These are phyloP conservation scores for Pempheris klunzingeri DNA, from an alignment of 2,797 vertebrate species.

Conservation along the genomic window DNA sequence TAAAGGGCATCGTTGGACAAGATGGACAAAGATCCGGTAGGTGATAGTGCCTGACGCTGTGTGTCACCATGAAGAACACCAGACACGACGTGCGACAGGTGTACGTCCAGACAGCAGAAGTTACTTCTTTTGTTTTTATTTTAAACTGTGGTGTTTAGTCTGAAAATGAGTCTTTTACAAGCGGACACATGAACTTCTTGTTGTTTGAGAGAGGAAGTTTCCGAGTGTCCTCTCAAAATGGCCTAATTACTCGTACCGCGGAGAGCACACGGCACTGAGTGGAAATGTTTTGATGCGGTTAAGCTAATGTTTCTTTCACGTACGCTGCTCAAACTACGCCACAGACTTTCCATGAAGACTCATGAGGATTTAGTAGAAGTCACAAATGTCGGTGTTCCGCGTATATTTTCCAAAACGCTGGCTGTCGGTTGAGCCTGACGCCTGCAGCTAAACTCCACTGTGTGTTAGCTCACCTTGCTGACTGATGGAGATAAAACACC, in stretches of 20 bases:
- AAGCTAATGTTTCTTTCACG: background rate
- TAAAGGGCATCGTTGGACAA: constrained; percentile 24
- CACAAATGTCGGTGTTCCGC: background rate
- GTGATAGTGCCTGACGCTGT: constrained; percentile 33
- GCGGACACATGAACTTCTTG: background rate
- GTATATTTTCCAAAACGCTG: background rate
- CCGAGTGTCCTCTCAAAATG: constrained; percentile 35
- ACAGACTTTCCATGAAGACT: background rate
- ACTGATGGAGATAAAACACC: background rate
- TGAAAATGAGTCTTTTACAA: background rate
- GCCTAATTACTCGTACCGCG: background rate
- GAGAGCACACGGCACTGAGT: background rate
- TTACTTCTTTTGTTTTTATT: background rate
- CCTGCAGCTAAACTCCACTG: background rate
- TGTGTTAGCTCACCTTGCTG: too few species aligned
- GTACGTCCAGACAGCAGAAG: background rate
- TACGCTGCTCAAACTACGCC: background rate
- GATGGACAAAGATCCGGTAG: constrained; percentile 79
- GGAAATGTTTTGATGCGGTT: background rate
- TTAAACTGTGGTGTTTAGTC: background rate
- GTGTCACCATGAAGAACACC: constrained; percentile 12
- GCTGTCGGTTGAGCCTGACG: background rate
- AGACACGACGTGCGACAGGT: constrained; percentile 39
- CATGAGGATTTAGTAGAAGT: background rate
- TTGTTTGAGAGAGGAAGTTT: background rate